Percentiles rank a stretch among this genome's conserved stretches.
Evolutionary conservation across 2,113 vertebrate genomes (phyloP).

Genomic region (Puntigrus tetrazona): DNA sequence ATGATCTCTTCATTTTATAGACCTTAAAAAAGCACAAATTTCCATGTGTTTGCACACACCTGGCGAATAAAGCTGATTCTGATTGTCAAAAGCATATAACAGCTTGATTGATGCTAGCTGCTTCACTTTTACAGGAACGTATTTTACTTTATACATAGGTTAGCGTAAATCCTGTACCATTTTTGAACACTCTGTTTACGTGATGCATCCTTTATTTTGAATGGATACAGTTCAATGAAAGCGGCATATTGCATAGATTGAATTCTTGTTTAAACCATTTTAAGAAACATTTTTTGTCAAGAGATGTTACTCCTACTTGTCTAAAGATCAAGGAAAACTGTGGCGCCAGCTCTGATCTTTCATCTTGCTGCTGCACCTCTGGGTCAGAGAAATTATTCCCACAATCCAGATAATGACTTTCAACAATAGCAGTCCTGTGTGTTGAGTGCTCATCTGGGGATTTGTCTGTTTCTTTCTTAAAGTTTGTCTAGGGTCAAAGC

Average conservation of each 20-base stretch:
- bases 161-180: no score
- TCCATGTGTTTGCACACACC: no score
- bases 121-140: background rate
- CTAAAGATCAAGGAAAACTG: background rate
- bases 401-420: background rate
- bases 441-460: background rate
- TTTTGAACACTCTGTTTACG: no score
- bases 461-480: background rate
- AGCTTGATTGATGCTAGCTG: background rate
- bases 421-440: background rate
- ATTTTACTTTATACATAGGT: background rate
- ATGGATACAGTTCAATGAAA: no score
- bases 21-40: no score
- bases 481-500: background rate
- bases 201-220: no score
- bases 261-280: background rate
- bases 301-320: background rate
- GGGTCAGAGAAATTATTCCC: background rate
- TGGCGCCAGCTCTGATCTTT: background rate
- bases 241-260: background rate
- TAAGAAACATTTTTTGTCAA: background rate
- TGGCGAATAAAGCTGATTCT: no score
- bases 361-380: background rate
- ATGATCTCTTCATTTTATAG: no score
- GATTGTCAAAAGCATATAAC: background rate